Percentiles rank a stretch among this genome's conserved stretches.
phyloP scores from a whole-genome alignment of 2,797 vertebrate species.

The Macroramphosus scolopax region DNA sequence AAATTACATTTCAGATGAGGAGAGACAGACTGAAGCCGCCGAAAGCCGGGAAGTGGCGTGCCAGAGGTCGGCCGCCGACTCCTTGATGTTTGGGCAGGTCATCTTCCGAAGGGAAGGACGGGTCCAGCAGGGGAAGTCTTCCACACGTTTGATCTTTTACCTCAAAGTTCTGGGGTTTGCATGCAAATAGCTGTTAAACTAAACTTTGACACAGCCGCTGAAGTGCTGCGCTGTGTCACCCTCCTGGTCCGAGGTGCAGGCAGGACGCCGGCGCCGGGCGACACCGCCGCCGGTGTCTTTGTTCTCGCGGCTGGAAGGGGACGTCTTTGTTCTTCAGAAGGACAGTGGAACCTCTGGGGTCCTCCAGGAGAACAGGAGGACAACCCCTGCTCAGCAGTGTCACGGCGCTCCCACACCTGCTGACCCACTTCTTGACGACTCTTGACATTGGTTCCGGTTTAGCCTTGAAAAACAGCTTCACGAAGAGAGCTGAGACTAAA shows the following conservation, averaged over 20 bases:
- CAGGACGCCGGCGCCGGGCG: constrained; percentile 20
- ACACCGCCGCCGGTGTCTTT: not conserved
- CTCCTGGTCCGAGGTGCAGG: constrained; percentile 28
- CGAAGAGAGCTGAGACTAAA: too few species aligned
- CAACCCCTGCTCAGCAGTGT: constrained; percentile 32
- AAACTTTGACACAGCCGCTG: too few species aligned
- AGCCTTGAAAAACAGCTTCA: too few species aligned
- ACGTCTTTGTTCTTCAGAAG: constrained; percentile 26
- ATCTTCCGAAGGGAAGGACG: constrained; percentile 11
- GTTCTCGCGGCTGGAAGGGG: constrained; percentile 22
- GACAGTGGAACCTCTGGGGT: constrained; percentile 42
- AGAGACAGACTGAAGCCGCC: not conserved
- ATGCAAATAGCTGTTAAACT: too few species aligned
- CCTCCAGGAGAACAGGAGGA: constrained; percentile 26
- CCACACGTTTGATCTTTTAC: constrained; percentile 18
- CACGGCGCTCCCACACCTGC: constrained; percentile 23
- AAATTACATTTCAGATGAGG: constrained; percentile 5
- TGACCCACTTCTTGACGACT: constrained; percentile 38
- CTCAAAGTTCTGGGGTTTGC: constrained; percentile 17
- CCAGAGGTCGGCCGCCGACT: constrained; percentile 14
- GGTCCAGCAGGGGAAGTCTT: constrained; percentile 13
- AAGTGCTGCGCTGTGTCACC: not conserved
- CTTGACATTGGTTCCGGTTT: constrained; percentile 16
- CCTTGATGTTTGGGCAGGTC: constrained; percentile 16
- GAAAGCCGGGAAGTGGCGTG: too few species aligned